Base-by-base conservation (phyloP, 1,140 invertebrate species). In the Solenopsis invicta region DNA sequence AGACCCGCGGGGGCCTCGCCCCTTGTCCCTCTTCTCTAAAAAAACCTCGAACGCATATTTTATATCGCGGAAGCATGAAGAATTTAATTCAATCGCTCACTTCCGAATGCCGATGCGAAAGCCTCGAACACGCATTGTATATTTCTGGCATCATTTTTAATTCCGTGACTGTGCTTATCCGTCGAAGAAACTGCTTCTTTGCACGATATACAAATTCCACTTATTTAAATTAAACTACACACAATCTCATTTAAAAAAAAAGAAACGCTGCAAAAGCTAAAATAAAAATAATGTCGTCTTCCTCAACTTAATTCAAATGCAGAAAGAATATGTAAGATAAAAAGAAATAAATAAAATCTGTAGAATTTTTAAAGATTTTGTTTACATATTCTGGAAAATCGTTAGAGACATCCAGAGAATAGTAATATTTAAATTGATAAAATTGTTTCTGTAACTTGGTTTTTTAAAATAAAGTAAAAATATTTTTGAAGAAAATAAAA, bases 51-150 rank as follows among this genome's bases (percentile, higher is more conserved):
- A 12, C 56, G 64, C 75, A 74, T 74, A 88, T 89, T 59, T 88
- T 76, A 62, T 67, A 61, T 64, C 52, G 69, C 76, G 86, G 59
- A 81, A 67, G 67, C 48, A 59, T 80, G 41, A 66, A 41, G 59
- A 66, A 34, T 89, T 74, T 88, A 78, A 89, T 80, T 88, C 87
- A 88, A 89, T 88, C 88, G 80, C 56, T 59, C 56, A 84, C 69
- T 37, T 84, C 56, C 67, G 56, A 80, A 87, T 67, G 59, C 54
- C 69, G 78, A 87, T 81, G n/a, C 54, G 56, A 0, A 3, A 74
- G 6, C 41, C 66, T 80, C 37, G 48, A 41, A 56, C 64, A 59
- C 72, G 52, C 24, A 67, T 77, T 86, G 59, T 56, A 52, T 69
- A 50, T 21, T 81, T 81, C 3, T 50, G 41, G 24, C 56, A 62